These are phyloP conservation scores for Psilanteris sp. DNA, from an alignment of 1,140 invertebrate genomes.

Conservation along the genomic window DNA sequence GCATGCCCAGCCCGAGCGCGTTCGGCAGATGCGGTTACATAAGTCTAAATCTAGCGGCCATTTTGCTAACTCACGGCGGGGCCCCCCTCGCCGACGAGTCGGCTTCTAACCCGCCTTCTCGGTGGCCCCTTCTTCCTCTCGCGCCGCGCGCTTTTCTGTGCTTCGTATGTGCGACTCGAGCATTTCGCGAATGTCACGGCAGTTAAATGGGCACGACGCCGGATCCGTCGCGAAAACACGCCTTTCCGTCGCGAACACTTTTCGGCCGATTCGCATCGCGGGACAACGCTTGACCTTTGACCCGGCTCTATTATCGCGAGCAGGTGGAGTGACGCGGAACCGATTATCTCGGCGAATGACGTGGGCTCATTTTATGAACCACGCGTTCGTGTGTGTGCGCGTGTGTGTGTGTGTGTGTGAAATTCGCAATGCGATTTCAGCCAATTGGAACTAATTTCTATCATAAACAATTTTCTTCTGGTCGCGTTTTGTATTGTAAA, in stretches of 20 bases:
- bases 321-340: too few relatives aligned
- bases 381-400: too few relatives aligned
- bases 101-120: slow-evolving; percentile 59
- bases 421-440: too few relatives aligned
- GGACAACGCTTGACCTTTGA: too few relatives aligned
- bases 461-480: too few relatives aligned
- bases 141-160: slow-evolving; percentile 44
- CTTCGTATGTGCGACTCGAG: slow-evolving; percentile 41
- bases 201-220: slow-evolving; percentile 51
- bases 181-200: slow-evolving; percentile 71
- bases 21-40: slow-evolving; percentile 72
- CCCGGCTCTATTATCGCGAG: too few relatives aligned
- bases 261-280: too few relatives aligned
- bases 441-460: too few relatives aligned
- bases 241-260: slow-evolving; percentile 1
- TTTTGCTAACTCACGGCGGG: slow-evolving; percentile 71
- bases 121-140: slow-evolving; percentile 59
- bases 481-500: too few relatives aligned
- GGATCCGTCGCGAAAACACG: slow-evolving; percentile 10
- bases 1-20: slow-evolving; percentile 59
- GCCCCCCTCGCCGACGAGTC: slow-evolving; percentile 60
- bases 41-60: slow-evolving; percentile 78
- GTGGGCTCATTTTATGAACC: too few relatives aligned
- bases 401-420: too few relatives aligned
- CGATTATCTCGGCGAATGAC: too few relatives aligned